Evolutionary conservation across 2,113 vertebrate species (phyloP), one percentile per base, ranked within the genome.

Genomic region (Rutilus rutilus): DNA sequence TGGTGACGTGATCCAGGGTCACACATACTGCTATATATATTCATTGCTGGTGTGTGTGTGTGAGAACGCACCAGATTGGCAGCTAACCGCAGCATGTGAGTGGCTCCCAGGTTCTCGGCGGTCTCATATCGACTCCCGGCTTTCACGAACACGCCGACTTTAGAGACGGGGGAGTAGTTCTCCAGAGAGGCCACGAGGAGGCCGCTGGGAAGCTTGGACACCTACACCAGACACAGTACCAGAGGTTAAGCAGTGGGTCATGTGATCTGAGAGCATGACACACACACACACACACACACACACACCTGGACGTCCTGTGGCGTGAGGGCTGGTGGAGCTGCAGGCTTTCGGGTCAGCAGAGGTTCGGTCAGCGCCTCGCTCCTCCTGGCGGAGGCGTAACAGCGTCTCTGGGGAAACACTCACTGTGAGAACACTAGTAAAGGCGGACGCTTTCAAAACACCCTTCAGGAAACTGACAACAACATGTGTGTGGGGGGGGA

Each of bases 81-180:
- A 36, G 96, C 96, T 82, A 99, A 95, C 39, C 97, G 96, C 75
- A 99, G 95, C 86, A 97, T 88, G 80, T 99, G 97, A 82, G 96
- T 92, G 21, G 95, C 95, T 19, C 97, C 98, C 86, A 96, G 92
- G 89, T 96, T 97, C 85, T 85, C 91, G 15, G 62, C 4, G 0
- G 92, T 95, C 92, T 99, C 97, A 74, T 96, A 94, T 80, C 97
- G 96, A 90, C 97, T 97, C 85, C 97, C 97, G 0, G 96, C 94
- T 94, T 96, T 98, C 89, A 99, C 93, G 92, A 98, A 99, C 85
- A 99, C 94, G 19, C 97, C 96, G 42, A 99, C 95, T 88, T 94
- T 97, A 84, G 96, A 95, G 81, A 91, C 9, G 0, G 98, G 97
- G 60, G 96, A 96, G 86, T 96, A 96, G 89, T 96, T 99, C 91